Percentiles rank a stretch among this genome's conserved stretches.
Evolutionary conservation across 2,797 vertebrate species (phyloP).

Genomic region (Rhabdophis nuchalis): DNA sequence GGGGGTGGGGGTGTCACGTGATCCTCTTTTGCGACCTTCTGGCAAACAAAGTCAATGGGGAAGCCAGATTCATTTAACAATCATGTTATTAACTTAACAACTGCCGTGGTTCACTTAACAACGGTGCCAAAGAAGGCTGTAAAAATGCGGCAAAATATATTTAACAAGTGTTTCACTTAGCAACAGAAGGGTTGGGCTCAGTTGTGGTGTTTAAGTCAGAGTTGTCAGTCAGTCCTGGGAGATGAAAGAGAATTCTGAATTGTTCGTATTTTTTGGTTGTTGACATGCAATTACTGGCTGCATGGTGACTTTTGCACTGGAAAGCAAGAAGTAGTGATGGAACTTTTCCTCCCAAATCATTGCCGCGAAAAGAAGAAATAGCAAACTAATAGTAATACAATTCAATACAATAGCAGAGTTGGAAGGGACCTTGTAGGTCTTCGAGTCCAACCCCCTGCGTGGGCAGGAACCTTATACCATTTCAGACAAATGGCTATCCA

Average conservation of each 20-base stretch:
- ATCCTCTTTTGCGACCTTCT: background rate
- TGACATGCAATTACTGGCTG: background rate
- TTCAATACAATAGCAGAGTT: no score
- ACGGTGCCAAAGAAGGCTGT: background rate
- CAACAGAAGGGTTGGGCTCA: background rate
- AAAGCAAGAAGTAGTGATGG: background rate
- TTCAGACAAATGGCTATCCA: no score
- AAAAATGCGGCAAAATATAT: background rate
- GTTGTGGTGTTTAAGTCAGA: background rate
- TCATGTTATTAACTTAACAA: background rate
- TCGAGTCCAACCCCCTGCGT: no score
- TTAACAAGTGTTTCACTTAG: background rate
- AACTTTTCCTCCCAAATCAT: background rate
- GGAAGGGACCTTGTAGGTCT: no score
- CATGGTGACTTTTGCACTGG: background rate
- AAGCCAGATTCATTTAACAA: background rate
- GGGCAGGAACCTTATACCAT: no score
- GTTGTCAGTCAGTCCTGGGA: background rate
- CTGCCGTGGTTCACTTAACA: no score
- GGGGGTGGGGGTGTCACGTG: no score
- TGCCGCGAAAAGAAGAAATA: background rate
- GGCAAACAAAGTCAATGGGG: background rate
- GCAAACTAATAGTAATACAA: background rate
- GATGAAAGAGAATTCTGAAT: background rate
- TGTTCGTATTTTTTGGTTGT: background rate